Evolutionary conservation across 2,113 vertebrate genomes (phyloP), one percentile per base, ranked within the genome.

Genomic region (Nasalis larvatus): DNA sequence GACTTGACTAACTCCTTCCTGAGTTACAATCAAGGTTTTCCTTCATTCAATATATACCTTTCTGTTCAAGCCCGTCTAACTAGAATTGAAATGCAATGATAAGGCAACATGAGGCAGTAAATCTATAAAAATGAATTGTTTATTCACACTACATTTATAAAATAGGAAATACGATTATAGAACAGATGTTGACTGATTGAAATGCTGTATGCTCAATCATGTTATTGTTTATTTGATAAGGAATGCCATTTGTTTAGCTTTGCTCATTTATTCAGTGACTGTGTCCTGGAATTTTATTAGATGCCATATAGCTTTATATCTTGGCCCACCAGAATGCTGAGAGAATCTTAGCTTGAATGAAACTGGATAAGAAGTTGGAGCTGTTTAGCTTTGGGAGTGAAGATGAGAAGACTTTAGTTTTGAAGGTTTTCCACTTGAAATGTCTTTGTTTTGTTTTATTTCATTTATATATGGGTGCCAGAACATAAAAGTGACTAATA

Each of bases 171-270:
- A 96, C 0, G n/a, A 97, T 96, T 96, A 84, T 96, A 94, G 82
- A 96, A 86, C 91, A 97, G 95, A 94, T 97, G 97, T 84, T 97
- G 86, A 94, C 95, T 97, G 95, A 96, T 83, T 98, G 77, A 97
- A 97, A 95, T 96, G 68, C 94, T 96, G 73, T 89, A 77, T 97
- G 88, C 93, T 98, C 94, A 97, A 87, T 97, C 94, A 96, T 94
- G 82, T 96, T 98, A 95, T 82, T 97, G 95, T 98, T 97, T 97
- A 91, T 97, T 97, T 97, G 92, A 98, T 95, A 97, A 98, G 83
- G 56, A 93, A 95, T 94, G 54, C 54, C 86, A 93, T 94, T 98
- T 98, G 40, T 96, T 97, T 97, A 95, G 71, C 47, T 95, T 96
- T 83, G n/a, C 54, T 97, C 88, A 88, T 96, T 97, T 96, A 92